Percentiles rank a stretch among this genome's conserved stretches.
phyloP scores from a whole-genome alignment of 2,888 invertebrate species.

The Prosopocoilus inquinatus region DNA sequence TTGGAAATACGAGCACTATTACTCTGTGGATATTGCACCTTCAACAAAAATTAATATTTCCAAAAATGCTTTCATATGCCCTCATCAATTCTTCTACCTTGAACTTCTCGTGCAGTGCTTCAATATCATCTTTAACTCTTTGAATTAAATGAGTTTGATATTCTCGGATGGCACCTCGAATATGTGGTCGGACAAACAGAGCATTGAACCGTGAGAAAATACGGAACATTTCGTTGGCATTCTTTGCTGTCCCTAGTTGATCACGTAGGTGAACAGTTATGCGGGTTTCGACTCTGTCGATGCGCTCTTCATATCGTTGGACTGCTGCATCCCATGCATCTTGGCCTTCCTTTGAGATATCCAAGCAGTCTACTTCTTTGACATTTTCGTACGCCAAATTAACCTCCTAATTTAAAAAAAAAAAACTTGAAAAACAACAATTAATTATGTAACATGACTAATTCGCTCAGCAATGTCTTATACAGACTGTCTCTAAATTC shows the following conservation, averaged over 20 bases:
- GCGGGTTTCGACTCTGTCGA: constrained; percentile 96
- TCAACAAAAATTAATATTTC: constrained; percentile 21
- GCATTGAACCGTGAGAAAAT: constrained; percentile 99
- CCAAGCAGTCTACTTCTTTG: constrained; percentile 97
- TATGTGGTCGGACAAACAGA: constrained; percentile 96
- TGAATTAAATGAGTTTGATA: constrained; percentile 99
- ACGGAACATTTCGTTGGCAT: constrained; percentile 99
- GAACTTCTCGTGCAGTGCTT: constrained; percentile 95
- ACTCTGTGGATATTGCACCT: constrained; percentile 94
- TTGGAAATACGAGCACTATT: constrained; percentile 90
- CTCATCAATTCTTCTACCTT: constrained; percentile 61
- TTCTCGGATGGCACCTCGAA: constrained; percentile 97
- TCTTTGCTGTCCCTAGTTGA: constrained; percentile 97
- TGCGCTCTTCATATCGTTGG: constrained; percentile 94
- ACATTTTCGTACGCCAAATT: constrained; percentile 97
- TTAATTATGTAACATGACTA: too few relatives aligned
- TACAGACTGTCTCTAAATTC: too few relatives aligned
- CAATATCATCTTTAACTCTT: constrained; percentile 98
- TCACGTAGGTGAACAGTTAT: constrained; percentile 97
- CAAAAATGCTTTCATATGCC: neutral
- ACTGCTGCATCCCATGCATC: constrained; percentile 99
- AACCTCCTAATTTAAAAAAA: constrained; percentile 52
- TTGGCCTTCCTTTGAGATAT: constrained; percentile 93
- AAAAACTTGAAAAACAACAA: neutral
- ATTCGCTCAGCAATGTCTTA: too few relatives aligned